Evolutionary conservation across 1,140 invertebrate species (phyloP).

Genomic region (Heliconius congener): DNA sequence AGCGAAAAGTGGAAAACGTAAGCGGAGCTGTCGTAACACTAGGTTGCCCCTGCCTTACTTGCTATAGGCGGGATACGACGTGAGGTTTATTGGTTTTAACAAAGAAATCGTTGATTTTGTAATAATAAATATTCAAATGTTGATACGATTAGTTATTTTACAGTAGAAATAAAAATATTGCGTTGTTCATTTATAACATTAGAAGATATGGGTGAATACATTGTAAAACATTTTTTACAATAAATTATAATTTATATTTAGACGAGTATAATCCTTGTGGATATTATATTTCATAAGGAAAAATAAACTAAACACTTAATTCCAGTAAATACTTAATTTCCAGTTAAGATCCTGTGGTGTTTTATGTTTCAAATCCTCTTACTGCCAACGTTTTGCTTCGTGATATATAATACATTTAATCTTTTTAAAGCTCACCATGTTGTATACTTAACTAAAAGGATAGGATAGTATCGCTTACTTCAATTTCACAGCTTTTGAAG

Average conservation of each 20-base stretch:
- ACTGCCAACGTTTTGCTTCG: conserved; percentile 12
- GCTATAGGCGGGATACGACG: too few species aligned
- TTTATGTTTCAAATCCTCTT: conserved; percentile 34
- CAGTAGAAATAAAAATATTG: too few species aligned
- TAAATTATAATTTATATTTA: not conserved
- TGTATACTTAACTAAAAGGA: conserved; percentile 16
- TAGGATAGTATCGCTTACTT: conserved; percentile 5
- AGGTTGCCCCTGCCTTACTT: too few species aligned
- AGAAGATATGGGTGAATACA: too few species aligned
- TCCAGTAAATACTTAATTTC: not conserved
- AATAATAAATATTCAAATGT: too few species aligned
- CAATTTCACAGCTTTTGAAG: not conserved
- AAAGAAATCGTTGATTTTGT: too few species aligned
- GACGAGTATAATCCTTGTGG: not conserved
- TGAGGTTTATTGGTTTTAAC: too few species aligned
- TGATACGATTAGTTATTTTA: too few species aligned
- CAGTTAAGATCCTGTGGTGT: conserved; percentile 6
- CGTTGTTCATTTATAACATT: too few species aligned
- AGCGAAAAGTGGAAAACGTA: too few species aligned
- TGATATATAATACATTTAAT: conserved; percentile 24
- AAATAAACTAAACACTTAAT: not conserved
- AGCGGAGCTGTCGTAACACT: too few species aligned
- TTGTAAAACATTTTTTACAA: too few species aligned
- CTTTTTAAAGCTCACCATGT: conserved; percentile 19
- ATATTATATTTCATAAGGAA: not conserved